These are phyloP conservation scores for Mongoloraphidia duomilia DNA, from an alignment of 2,888 invertebrate species.

Conservation along the genomic window DNA sequence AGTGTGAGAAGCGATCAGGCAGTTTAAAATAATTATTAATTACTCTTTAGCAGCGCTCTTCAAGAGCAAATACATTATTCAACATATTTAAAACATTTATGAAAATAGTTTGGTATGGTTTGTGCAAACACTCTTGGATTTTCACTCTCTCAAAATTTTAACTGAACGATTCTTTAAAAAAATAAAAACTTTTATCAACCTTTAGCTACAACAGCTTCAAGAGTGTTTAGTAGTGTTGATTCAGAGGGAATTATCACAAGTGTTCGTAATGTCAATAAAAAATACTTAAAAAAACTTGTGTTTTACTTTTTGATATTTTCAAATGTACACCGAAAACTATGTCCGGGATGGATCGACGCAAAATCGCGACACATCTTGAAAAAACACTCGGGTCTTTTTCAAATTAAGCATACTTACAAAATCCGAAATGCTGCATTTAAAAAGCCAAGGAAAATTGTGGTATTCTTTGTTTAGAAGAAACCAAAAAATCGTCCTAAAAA, in stretches of 20 bases:
- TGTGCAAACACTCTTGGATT: neutral
- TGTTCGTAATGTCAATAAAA: conserved; percentile 8
- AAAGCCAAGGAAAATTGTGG: too few species aligned
- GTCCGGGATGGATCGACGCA: too few species aligned
- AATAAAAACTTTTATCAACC: too few species aligned
- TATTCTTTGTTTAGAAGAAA: too few species aligned
- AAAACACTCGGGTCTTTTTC: too few species aligned
- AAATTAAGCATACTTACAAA: too few species aligned
- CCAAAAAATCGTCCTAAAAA: too few species aligned
- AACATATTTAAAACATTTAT: neutral
- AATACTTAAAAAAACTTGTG: neutral
- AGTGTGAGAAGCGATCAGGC: too few species aligned
- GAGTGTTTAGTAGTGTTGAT: neutral
- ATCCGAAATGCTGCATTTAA: too few species aligned
- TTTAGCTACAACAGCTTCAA: neutral
- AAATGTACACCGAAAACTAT: too few species aligned
- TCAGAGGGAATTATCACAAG: conserved; percentile 1
- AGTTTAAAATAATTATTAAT: too few species aligned
- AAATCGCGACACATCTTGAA: too few species aligned
- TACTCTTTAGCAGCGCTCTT: conserved; percentile 1
- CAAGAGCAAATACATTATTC: neutral
- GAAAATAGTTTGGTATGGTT: conserved; percentile 1
- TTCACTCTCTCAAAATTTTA: neutral
- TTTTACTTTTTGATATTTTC: neutral
- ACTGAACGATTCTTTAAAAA: neutral